These are phyloP conservation scores for Sinotaia quadrata DNA, from an alignment of 2,888 invertebrate species.

Conservation along the genomic window DNA sequence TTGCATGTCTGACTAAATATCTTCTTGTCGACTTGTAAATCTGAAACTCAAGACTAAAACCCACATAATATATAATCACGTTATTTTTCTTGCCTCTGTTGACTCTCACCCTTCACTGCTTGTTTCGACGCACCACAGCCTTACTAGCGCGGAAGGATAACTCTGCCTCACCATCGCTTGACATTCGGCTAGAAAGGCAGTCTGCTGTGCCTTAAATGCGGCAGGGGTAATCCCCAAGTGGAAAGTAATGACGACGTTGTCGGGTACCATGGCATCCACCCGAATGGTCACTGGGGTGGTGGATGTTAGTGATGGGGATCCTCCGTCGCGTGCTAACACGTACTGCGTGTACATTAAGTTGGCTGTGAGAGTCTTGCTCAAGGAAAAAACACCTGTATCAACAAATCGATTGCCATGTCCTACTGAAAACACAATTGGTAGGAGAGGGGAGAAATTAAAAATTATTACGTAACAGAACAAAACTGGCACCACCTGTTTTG, in stretches of 20 bases:
- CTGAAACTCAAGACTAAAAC: too few relatives aligned
- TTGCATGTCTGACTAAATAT: too few relatives aligned
- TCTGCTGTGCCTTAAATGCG: slow-evolving; percentile 38
- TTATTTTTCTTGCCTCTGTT: slow-evolving; percentile 13
- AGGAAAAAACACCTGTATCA: slow-evolving; percentile 42
- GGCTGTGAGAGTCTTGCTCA: slow-evolving; percentile 37
- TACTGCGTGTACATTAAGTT: slow-evolving; percentile 44
- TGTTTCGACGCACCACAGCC: slow-evolving; percentile 55
- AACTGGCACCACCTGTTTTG: too few relatives aligned
- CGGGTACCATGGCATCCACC: slow-evolving; percentile 57
- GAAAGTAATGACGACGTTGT: slow-evolving; percentile 36
- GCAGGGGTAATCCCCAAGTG: slow-evolving; percentile 31
- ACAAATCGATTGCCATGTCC: neutral
- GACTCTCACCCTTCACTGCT: slow-evolving; percentile 22
- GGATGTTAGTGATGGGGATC: slow-evolving; percentile 43
- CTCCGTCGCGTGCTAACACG: slow-evolving; percentile 50
- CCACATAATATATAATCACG: too few relatives aligned
- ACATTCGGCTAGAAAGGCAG: slow-evolving; percentile 46
- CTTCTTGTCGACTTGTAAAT: too few relatives aligned
- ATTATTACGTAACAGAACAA: too few relatives aligned
- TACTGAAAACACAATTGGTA: too few relatives aligned
- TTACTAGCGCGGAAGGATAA: slow-evolving; percentile 45
- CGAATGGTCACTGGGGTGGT: slow-evolving; percentile 48
- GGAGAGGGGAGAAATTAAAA: too few relatives aligned
- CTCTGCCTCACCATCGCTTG: slow-evolving; percentile 42